Percentiles rank a stretch among this genome's conserved stretches.
Evolutionary conservation across 2,113 vertebrate genomes (phyloP).

Genomic region (Myodes glareolus): DNA sequence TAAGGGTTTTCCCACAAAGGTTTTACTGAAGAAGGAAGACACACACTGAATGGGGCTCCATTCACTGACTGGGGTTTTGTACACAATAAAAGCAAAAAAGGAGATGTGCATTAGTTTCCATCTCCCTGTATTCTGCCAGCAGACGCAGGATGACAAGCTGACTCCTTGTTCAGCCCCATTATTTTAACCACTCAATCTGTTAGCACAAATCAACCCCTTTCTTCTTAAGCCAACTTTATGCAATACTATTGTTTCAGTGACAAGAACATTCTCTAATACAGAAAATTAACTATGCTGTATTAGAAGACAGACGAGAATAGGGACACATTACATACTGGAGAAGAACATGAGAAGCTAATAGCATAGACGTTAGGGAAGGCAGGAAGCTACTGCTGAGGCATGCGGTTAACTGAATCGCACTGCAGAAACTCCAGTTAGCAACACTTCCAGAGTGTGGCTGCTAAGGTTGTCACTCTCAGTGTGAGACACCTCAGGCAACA

Average conservation of each 20-base stretch:
- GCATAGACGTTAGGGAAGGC: background rate
- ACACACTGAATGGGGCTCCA: background rate
- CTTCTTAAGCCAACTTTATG: background rate
- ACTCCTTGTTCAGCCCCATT: no score
- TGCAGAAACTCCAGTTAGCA: background rate
- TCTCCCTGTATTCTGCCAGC: background rate
- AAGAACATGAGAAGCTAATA: background rate
- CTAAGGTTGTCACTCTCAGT: conserved; percentile 43
- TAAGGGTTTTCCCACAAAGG: background rate
- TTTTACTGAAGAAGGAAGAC: background rate
- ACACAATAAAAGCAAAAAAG: background rate
- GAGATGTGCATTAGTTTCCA: background rate
- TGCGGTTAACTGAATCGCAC: background rate
- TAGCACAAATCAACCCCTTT: background rate
- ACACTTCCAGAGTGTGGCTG: background rate
- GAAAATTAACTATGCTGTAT: background rate
- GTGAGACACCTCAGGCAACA: conserved; percentile 19
- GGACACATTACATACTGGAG: background rate
- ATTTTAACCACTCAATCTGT: background rate
- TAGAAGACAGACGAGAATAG: background rate
- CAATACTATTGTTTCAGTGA: background rate
- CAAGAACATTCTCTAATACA: no score
- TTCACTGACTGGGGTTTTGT: no score
- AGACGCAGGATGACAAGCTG: no score
- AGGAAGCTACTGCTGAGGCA: background rate